phyloP scores from a whole-genome alignment of 1,140 invertebrate species.

The Drosophila bipectinata region DNA sequence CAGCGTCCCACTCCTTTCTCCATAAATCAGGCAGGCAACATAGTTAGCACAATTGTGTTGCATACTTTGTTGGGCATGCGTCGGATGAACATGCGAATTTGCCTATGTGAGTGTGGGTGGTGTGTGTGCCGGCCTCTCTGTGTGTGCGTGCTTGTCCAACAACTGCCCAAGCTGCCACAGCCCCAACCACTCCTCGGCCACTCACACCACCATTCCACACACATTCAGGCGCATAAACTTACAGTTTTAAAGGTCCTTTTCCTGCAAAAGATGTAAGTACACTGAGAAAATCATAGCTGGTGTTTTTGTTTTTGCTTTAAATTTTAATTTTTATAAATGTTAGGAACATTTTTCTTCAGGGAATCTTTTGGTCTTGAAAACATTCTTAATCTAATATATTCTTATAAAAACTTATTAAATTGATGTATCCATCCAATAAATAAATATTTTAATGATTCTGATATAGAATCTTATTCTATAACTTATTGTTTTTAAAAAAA shows the following conservation, averaged over 20 bases:
- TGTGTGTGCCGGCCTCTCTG: constrained; percentile 2
- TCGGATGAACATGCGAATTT: constrained; percentile 62
- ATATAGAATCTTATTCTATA: no score
- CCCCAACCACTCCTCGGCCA: background rate
- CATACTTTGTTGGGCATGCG: constrained; percentile 77
- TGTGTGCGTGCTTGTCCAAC: constrained; percentile 53
- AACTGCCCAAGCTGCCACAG: constrained; percentile 58
- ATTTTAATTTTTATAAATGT: background rate
- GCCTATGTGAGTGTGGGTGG: constrained; percentile 17
- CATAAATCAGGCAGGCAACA: constrained; percentile 59
- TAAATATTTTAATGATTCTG: no score
- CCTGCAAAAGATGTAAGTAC: constrained; percentile 6
- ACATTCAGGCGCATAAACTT: constrained; percentile 45
- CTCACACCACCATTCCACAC: constrained; percentile 15
- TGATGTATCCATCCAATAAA: no score
- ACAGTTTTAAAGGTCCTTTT: constrained; percentile 55
- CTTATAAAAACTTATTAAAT: no score
- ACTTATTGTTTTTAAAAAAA: no score
- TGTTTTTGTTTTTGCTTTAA: no score
- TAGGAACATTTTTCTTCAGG: background rate
- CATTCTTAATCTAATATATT: no score
- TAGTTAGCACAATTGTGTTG: constrained; percentile 81
- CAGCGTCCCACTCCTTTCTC: background rate
- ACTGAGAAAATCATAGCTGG: constrained; percentile 1
- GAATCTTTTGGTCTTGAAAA: no score